Conservation (phyloP, 2,888 invertebrate genomes). For the Leistus spinibarbis region DNA sequence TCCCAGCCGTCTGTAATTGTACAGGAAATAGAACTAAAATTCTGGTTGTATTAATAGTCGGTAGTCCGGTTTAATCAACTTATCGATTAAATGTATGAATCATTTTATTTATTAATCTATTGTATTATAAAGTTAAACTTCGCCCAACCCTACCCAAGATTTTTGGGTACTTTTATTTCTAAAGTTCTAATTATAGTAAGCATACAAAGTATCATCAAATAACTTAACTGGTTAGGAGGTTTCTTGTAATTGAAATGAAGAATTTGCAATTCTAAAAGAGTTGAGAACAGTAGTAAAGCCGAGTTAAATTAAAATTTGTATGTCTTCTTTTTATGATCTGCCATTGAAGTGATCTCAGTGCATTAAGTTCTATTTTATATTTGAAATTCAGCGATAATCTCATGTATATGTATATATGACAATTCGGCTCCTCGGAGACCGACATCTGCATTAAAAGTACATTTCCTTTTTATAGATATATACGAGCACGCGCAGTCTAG, state of each 20-base stretch:
- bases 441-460: slow-evolving; percentile 8
- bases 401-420: slow-evolving; percentile 6
- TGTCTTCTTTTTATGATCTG: neutral
- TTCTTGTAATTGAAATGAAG: neutral
- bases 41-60: no score
- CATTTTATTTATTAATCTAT: no score
- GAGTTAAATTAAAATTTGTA: neutral
- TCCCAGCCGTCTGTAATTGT: no score
- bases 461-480: slow-evolving; percentile 8
- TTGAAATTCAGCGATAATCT: slow-evolving; percentile 1
- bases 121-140: no score
- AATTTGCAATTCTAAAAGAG: neutral
- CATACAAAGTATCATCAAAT: no score
- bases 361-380: slow-evolving; percentile 3
- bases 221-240: no score
- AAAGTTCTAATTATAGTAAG: no score
- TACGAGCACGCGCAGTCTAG: neutral
- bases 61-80: no score
- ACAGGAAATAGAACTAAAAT: no score
- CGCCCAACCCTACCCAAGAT: no score
- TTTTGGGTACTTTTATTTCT: no score
- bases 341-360: neutral
- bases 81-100: no score
- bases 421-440: neutral
- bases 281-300: neutral